Evolutionary conservation across 2,113 vertebrate species (phyloP), one percentile per base, ranked within the genome.

Genomic region (Poecile atricapillus): DNA sequence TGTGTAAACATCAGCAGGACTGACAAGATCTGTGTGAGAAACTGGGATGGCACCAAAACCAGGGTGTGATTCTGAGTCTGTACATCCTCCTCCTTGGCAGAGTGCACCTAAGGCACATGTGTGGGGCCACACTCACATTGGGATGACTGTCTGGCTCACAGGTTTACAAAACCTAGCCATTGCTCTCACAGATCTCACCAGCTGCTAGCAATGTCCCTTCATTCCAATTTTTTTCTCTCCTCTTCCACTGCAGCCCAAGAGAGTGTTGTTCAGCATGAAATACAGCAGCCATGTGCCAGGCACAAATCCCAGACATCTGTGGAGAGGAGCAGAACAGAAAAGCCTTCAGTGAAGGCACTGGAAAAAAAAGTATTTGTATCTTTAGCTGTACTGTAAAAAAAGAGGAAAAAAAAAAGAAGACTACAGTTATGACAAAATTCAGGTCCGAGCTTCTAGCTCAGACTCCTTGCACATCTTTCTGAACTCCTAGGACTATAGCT

Each of bases 111-210:
- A 25, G n/a, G 27, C 39, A 62, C 25, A 4, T 2, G 5, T 3
- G 0, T 25, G 56, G 50, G 46, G 43, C 25, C 69, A 55, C 67
- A 3, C 33, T 63, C 8, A 1, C 18, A 3, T 9, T 1, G 0
- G 39, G 33, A 31, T 5, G 4, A 24, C 35, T 86, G 59, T 5
- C 35, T 88, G 46, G 23, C n/a, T 87, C 15, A 5, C 1, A 1
- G 44, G 24, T 27, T 55, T 86, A 9, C 71, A 70, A 62, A 90
- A 22, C 22, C 28, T 44, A 37, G 17, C 53, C 44, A 53, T 76
- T 0, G 0, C 41, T 86, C 53, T 19, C 28, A 65, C 2, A 2
- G 41, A 41, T 58, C 60, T 94, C 55, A 73, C n/a, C 73, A 69
- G 59, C 76, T 88, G 63, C 37, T 83, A 83, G 46, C 15, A 56